A percentile compares a stretch with the other conserved stretches of the same genome.
Conservation (phyloP, 1,140 invertebrate species). For the Drosophila malerkotliana region DNA sequence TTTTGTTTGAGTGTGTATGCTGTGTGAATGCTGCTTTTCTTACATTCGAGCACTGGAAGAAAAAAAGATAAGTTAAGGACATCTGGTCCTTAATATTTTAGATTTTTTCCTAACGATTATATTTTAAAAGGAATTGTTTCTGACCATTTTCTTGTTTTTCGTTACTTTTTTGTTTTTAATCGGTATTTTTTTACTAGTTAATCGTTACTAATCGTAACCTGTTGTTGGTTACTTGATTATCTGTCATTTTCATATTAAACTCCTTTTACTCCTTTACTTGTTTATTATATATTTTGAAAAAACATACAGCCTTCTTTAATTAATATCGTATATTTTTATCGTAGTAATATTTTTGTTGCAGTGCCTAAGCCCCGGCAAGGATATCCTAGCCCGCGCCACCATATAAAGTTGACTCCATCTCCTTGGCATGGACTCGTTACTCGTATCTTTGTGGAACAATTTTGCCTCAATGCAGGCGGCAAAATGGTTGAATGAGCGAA, state of each 20-base stretch:
- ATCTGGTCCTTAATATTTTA: neutral
- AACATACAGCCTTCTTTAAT: too few relatives aligned
- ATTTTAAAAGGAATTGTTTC: neutral
- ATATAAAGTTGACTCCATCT: constrained; percentile 25
- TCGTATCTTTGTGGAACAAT: constrained; percentile 77
- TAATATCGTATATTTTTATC: too few relatives aligned
- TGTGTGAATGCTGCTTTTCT: constrained; percentile 23
- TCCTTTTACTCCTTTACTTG: too few relatives aligned
- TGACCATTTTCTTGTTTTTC: neutral
- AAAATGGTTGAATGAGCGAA: constrained; percentile 71
- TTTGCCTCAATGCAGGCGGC: constrained; percentile 74
- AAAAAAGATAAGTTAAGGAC: neutral
- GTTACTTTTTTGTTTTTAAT: neutral
- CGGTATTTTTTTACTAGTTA: neutral
- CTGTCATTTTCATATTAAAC: too few relatives aligned
- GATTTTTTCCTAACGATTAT: neutral
- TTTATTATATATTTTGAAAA: too few relatives aligned
- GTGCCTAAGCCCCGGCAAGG: constrained; percentile 4
- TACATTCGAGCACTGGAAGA: neutral
- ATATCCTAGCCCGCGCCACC: constrained; percentile 33
- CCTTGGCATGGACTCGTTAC: constrained; percentile 39
- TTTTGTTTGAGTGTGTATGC: constrained; percentile 3
- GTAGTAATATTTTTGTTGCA: constrained; percentile 1
- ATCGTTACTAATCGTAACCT: too few relatives aligned
- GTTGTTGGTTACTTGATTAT: too few relatives aligned